These are phyloP conservation scores for Piprites chloris DNA, from an alignment of 2,113 vertebrate species.

Conservation along the genomic window DNA sequence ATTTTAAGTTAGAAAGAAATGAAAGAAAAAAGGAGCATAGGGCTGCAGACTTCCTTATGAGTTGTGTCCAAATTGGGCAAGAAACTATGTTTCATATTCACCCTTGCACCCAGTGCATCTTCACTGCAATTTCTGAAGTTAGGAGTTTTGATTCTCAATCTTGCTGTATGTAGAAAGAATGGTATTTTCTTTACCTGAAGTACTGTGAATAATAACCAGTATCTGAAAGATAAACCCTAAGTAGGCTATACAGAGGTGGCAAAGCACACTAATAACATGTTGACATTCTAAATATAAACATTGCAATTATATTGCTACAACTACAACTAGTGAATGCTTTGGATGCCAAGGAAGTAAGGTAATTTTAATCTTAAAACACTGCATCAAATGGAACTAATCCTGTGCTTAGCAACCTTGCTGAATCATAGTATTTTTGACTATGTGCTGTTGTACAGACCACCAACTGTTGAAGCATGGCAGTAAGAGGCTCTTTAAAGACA, in stretches of 20 bases:
- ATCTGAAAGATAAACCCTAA: neutral
- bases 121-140: neutral
- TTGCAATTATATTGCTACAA: slow-evolving; percentile 34
- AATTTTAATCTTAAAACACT: neutral
- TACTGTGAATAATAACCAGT: neutral
- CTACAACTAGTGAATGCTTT: neutral
- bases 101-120: neutral
- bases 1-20: neutral
- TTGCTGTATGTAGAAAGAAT: neutral
- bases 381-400: neutral
- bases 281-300: slow-evolving; percentile 47
- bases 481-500: neutral
- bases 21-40: neutral
- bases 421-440: neutral
- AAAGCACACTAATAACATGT: slow-evolving; percentile 26
- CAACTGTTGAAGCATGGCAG: neutral
- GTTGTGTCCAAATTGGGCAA: neutral
- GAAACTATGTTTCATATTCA: neutral
- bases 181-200: neutral
- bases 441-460: neutral
- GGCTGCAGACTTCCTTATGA: neutral
- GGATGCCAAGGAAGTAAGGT: neutral
- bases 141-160: neutral
- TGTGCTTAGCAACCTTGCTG: neutral
- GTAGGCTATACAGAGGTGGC: neutral